phyloP scores from a whole-genome alignment of 2,888 invertebrate species.

The Sepioteuthis lessoniana region DNA sequence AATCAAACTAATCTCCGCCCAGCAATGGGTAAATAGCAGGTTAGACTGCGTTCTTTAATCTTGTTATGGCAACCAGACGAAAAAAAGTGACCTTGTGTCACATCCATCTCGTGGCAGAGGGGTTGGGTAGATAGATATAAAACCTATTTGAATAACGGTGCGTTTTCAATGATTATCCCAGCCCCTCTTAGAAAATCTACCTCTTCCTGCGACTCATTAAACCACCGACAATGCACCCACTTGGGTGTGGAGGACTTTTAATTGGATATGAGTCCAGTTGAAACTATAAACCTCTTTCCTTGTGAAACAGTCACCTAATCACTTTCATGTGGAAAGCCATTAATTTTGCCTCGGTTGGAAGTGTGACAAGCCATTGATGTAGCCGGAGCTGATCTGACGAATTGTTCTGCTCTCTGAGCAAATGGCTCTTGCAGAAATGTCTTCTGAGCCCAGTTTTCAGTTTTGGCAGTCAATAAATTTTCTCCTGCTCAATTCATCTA shows the following conservation, averaged over 20 bases:
- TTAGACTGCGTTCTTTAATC: too few relatives aligned
- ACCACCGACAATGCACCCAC: background rate
- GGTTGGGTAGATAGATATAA: too few relatives aligned
- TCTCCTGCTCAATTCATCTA: background rate
- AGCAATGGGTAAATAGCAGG: too few relatives aligned
- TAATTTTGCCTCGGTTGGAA: background rate
- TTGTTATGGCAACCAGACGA: too few relatives aligned
- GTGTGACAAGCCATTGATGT: conserved; percentile 33
- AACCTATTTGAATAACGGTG: too few relatives aligned
- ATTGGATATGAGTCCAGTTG: background rate
- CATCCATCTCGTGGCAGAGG: too few relatives aligned
- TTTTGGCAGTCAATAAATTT: conserved; percentile 20
- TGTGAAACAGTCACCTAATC: conserved; percentile 33
- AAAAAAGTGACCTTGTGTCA: too few relatives aligned
- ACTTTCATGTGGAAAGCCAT: conserved; percentile 9
- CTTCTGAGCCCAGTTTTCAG: background rate
- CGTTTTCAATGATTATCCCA: too few relatives aligned
- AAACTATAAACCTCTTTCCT: background rate
- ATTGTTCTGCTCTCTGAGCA: conserved; percentile 23
- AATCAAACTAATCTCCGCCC: too few relatives aligned
- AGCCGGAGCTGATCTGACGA: conserved; percentile 4
- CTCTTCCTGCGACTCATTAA: background rate
- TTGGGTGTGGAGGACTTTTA: background rate
- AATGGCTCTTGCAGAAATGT: conserved; percentile 20
- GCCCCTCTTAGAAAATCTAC: too few relatives aligned